phyloP scores from a whole-genome alignment of 2,113 vertebrate species.

The Miniopterus natalensis region DNA sequence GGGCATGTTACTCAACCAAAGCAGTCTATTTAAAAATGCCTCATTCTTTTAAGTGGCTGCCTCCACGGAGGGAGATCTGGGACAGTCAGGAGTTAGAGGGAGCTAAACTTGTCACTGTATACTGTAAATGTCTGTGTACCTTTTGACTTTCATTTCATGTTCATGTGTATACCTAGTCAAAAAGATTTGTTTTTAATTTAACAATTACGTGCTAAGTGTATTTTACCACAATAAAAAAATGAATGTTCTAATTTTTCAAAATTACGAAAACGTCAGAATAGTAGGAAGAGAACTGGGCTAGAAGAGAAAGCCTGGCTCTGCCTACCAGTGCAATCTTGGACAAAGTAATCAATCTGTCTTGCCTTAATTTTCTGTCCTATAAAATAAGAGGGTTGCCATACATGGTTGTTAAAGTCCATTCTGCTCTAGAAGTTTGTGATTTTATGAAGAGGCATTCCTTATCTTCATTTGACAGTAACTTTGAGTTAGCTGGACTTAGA shows the following conservation, averaged over 20 bases:
- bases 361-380: background rate
- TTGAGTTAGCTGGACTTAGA: background rate
- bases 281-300: background rate
- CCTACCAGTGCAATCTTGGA: background rate
- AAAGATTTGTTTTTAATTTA: background rate
- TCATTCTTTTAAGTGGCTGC: background rate
- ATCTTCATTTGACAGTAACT: background rate
- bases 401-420: background rate
- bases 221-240: conserved; percentile 34
- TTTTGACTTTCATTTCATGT: background rate
- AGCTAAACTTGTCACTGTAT: fast-evolving
- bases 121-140: background rate
- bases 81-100: background rate
- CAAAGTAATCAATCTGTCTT: background rate
- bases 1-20: background rate
- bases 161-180: background rate
- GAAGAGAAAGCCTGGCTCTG: background rate
- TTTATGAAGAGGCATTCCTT: conserved; percentile 4
- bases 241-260: background rate
- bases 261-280: conserved; percentile 18
- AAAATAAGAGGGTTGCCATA: background rate
- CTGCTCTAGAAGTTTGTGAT: background rate
- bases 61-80: background rate
- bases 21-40: background rate
- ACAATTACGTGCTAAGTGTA: conserved; percentile 13